Conservation (phyloP, 1,140 invertebrate species). For the Drosophila tropicalis region DNA sequence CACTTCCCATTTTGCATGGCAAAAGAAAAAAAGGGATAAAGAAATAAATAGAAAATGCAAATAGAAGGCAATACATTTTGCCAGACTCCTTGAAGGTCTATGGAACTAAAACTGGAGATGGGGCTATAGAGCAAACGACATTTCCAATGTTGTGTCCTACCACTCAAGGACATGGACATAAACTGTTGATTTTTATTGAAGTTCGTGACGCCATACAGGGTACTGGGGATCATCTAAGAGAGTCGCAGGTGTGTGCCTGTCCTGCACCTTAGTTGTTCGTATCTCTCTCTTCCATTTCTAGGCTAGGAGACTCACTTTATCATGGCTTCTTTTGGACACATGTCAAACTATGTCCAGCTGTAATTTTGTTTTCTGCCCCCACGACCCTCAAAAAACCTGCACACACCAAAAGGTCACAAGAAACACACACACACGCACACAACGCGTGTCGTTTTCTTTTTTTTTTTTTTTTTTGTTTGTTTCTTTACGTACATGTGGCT, state of each 20-base stretch:
- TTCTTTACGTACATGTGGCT: constrained; percentile 43
- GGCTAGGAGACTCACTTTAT: constrained; percentile 29
- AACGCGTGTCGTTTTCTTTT: neutral
- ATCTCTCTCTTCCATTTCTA: neutral
- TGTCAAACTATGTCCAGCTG: constrained; percentile 64
- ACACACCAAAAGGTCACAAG: constrained; percentile 51
- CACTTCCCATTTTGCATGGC: neutral
- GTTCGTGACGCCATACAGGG: constrained; percentile 57
- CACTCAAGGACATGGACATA: constrained; percentile 76
- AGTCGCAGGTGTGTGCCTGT: constrained; percentile 49
- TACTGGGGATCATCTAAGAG: constrained; percentile 9
- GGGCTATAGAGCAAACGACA: constrained; percentile 32
- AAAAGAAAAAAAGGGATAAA: constrained; percentile 65
- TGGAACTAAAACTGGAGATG: constrained; percentile 14
- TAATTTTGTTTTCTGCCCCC: constrained; percentile 31
- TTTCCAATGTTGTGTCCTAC: constrained; percentile 40
- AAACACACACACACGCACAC: neutral
- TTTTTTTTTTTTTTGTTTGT: neutral
- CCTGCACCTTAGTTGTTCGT: neutral
- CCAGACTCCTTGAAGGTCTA: constrained; percentile 39
- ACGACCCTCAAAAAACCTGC: neutral
- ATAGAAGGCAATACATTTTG: constrained; percentile 81
- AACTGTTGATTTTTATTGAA: constrained; percentile 79
- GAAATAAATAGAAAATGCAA: constrained; percentile 82
- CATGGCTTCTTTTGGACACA: constrained; percentile 57